Conservation (phyloP, 2,113 vertebrate genomes). For the Mesembrinibis cayennensis region DNA sequence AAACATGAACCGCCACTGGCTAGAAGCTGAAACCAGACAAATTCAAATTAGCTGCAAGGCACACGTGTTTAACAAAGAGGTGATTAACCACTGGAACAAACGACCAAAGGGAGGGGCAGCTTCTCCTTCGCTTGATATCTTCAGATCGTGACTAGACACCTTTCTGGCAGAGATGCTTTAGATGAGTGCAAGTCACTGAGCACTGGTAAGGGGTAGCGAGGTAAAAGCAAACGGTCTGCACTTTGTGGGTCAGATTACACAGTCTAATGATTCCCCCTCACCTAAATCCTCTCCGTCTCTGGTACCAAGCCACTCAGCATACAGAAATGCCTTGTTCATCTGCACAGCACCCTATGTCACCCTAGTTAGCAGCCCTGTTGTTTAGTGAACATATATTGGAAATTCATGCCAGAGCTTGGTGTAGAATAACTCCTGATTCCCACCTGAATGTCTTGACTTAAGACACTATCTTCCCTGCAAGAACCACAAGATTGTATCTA, state of each 20-base stretch:
- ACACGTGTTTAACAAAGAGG: slow-evolving; percentile 27
- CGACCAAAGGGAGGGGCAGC: slow-evolving; percentile 20
- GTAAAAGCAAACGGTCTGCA: not conserved
- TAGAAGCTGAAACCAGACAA: slow-evolving; percentile 58
- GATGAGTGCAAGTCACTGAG: not conserved
- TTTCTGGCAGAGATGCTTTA: slow-evolving; percentile 2
- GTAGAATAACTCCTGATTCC: not conserved
- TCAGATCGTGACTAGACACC: slow-evolving; percentile 13
- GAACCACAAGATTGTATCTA: slow-evolving; percentile 7
- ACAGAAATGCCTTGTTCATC: not conserved
- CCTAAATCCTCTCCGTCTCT: not conserved
- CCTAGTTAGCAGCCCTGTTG: not conserved
- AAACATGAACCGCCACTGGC: slow-evolving; percentile 14
- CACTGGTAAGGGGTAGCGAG: not conserved
- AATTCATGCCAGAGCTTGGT: not conserved
- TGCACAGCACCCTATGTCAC: not conserved
- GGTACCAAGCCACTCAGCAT: not conserved
- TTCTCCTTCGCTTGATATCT: not conserved
- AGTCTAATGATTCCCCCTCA: not conserved
- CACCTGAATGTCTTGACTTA: not conserved
- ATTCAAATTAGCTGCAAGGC: slow-evolving; percentile 54
- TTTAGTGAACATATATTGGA: not conserved
- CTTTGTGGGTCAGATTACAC: not conserved
- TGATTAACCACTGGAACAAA: slow-evolving; percentile 62
- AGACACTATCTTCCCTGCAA: not conserved